These are phyloP conservation scores for Drosophila algonquin DNA, from an alignment of 2,888 invertebrate genomes.

Conservation along the genomic window DNA sequence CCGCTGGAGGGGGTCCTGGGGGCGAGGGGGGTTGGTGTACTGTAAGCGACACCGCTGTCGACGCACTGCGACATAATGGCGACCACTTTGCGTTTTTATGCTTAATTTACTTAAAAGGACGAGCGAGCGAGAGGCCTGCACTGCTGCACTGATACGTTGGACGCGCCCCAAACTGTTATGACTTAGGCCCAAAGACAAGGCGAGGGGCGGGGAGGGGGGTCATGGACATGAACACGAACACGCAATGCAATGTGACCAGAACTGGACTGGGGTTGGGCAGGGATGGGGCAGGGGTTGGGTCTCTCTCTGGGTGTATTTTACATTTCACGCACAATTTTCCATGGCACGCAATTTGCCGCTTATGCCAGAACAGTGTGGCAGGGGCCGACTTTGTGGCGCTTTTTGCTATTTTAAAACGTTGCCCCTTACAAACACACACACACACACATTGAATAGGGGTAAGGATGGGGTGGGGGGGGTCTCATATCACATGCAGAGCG, in stretches of 20 bases:
- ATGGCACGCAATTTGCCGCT: conserved; percentile 79
- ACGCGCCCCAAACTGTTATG: conserved; percentile 50
- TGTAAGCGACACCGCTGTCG: conserved; percentile 36
- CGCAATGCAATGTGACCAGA: conserved; percentile 57
- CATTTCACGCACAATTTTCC: conserved; percentile 82
- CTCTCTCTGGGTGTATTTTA: conserved; percentile 65
- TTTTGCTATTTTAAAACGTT: conserved; percentile 49
- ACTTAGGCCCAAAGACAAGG: conserved; percentile 50
- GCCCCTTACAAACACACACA: background rate
- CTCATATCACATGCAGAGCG: conserved; percentile 74
- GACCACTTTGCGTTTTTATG: conserved; percentile 81
- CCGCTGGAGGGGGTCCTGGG: no score
- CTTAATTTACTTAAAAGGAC: conserved; percentile 82
- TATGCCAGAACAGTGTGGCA: conserved; percentile 51
- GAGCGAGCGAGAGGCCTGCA: conserved; percentile 29
- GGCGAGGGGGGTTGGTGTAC: background rate
- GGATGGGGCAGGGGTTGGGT: background rate
- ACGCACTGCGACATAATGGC: conserved; percentile 80
- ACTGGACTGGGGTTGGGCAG: background rate
- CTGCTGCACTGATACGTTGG: conserved; percentile 39
- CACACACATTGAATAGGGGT: background rate
- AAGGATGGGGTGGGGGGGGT: conserved; percentile 11
- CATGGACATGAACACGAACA: conserved; percentile 40
- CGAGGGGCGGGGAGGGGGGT: conserved; percentile 4
- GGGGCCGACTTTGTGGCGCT: conserved; percentile 31